These are phyloP conservation scores for Mimumesa dahlbomi DNA, from an alignment of 2,888 invertebrate genomes.

Conservation along the genomic window DNA sequence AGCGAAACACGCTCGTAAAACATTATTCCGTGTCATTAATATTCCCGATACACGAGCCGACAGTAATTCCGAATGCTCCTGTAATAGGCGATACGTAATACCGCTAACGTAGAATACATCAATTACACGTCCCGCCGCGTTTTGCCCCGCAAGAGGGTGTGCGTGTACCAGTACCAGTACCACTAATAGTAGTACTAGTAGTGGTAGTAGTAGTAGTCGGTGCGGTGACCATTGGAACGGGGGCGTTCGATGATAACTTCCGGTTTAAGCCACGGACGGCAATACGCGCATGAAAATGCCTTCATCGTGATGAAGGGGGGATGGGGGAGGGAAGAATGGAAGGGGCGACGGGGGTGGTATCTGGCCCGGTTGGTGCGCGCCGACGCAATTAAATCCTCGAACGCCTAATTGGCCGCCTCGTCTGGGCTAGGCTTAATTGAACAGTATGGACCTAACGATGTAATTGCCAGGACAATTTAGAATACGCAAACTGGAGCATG, in stretches of 20 bases:
- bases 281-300: constrained; percentile 32
- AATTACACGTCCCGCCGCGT: constrained; percentile 32
- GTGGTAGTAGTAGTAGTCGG: too few relatives aligned
- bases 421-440: constrained; percentile 68
- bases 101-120: constrained; percentile 4
- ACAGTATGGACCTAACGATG: constrained; percentile 69
- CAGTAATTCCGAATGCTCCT: too few relatives aligned
- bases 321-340: too few relatives aligned
- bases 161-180: too few relatives aligned
- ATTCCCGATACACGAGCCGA: too few relatives aligned
- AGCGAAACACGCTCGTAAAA: too few relatives aligned
- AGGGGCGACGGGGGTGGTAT: constrained; percentile 20
- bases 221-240: constrained; percentile 9
- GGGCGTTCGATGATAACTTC: constrained; percentile 47
- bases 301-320: too few relatives aligned
- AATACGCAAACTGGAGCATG: constrained; percentile 46
- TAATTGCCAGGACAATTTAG: constrained; percentile 68
- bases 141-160: too few relatives aligned
- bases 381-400: constrained; percentile 70
- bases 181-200: too few relatives aligned
- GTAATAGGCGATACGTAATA: too few relatives aligned
- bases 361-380: constrained; percentile 40
- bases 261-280: constrained; percentile 21
- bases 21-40: too few relatives aligned
- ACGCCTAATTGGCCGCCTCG: constrained; percentile 66